phyloP scores from a whole-genome alignment of 2,888 invertebrate genomes.

The Lithophane leautieri region DNA sequence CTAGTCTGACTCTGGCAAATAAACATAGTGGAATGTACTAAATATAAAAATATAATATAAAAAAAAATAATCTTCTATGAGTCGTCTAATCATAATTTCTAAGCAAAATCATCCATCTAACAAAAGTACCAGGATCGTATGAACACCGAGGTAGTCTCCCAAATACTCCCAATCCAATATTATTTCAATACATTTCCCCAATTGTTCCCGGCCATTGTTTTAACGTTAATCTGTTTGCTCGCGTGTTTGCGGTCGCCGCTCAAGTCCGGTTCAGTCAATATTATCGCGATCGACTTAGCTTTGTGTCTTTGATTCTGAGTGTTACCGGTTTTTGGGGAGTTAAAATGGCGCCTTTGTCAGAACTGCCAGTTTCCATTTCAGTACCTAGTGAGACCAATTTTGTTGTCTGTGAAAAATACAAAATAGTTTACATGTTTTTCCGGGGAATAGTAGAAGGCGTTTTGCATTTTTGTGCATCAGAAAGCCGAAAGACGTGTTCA shows the following conservation, averaged over 20 bases:
- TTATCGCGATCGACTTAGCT: constrained; percentile 76
- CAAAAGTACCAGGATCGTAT: constrained; percentile 49
- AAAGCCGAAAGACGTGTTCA: not conserved
- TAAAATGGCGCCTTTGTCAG: constrained; percentile 61
- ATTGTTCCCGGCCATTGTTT: constrained; percentile 72
- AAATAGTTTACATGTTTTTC: not conserved
- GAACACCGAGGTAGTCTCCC: constrained; percentile 29
- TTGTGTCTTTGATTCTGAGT: constrained; percentile 71
- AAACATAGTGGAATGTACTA: too few species aligned
- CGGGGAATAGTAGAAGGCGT: not conserved
- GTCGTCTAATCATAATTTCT: constrained; percentile 20
- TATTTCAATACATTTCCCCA: constrained; percentile 59
- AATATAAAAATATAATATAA: too few species aligned
- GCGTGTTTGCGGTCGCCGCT: constrained; percentile 80
- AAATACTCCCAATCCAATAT: constrained; percentile 37
- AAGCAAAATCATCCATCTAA: constrained; percentile 39
- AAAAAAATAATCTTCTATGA: too few species aligned
- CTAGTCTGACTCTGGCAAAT: not conserved
- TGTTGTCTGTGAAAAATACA: not conserved
- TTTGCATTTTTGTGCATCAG: not conserved
- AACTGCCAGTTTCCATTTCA: not conserved
- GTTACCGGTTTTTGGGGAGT: constrained; percentile 67
- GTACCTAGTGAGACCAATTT: not conserved
- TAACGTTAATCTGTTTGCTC: constrained; percentile 84
- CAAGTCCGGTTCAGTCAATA: constrained; percentile 81